These are phyloP conservation scores for Erebia palarica DNA, from an alignment of 2,888 invertebrate species.

Conservation along the genomic window DNA sequence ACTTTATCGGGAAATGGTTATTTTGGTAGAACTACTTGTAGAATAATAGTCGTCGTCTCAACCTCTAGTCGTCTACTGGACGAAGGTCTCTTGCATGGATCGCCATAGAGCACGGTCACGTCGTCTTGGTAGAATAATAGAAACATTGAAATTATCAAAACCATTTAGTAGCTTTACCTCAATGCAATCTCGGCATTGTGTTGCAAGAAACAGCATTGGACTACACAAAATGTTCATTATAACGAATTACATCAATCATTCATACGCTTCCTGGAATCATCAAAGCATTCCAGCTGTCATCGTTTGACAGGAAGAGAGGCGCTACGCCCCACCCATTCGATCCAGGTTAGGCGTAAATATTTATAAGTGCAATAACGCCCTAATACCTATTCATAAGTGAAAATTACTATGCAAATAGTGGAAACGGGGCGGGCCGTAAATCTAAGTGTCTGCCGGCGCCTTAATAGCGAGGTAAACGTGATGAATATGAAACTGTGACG, in stretches of 20 bases:
- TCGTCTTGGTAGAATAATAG: background rate
- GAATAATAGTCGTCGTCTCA: too few relatives aligned
- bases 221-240: constrained; percentile 65
- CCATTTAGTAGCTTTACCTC: constrained; percentile 12
- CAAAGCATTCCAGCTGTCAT: constrained; percentile 63
- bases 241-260: constrained; percentile 61
- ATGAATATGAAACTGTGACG: constrained; percentile 47
- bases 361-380: constrained; percentile 78
- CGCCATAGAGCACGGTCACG: too few relatives aligned
- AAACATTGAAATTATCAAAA: constrained; percentile 8
- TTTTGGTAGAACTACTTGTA: background rate
- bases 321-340: constrained; percentile 62
- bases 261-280: constrained; percentile 57
- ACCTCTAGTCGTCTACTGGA: too few relatives aligned
- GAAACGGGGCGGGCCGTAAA: constrained; percentile 68
- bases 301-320: constrained; percentile 69
- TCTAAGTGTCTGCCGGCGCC: constrained; percentile 63
- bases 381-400: constrained; percentile 82
- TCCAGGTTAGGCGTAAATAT: constrained; percentile 69
- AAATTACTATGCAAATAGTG: constrained; percentile 81
- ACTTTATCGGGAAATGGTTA: background rate
- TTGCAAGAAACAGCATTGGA: constrained; percentile 41
- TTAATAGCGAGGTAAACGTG: constrained; percentile 59
- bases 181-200: constrained; percentile 34
- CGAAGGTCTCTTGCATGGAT: too few relatives aligned